These are phyloP conservation scores for Eulemur albifrons DNA, from an alignment of 2,797 vertebrate species.

Conservation along the genomic window DNA sequence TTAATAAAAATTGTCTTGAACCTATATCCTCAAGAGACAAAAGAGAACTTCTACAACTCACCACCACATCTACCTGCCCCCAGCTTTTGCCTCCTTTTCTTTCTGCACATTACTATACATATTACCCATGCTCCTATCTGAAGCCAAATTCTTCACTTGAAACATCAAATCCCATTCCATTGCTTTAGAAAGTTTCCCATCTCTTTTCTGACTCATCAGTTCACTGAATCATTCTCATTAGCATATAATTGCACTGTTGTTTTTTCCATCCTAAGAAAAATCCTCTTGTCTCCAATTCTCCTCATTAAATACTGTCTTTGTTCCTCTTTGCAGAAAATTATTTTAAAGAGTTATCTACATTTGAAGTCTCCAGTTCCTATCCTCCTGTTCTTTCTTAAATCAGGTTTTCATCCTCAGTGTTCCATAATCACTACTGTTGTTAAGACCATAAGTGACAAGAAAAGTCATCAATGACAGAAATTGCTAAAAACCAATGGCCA, in stretches of 20 bases:
- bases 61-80: background rate
- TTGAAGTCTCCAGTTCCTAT: background rate
- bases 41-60: background rate
- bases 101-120: background rate
- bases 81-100: background rate
- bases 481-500: background rate
- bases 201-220: background rate
- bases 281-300: background rate
- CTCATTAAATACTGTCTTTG: background rate
- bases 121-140: background rate
- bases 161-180: background rate
- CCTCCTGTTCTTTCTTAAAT: background rate
- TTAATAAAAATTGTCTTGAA: background rate
- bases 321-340: conserved; percentile 25
- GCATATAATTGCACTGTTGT: background rate
- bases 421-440: background rate
- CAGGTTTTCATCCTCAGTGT: background rate
- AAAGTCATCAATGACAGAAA: background rate
- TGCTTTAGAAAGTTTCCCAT: background rate
- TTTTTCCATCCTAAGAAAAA: conserved; percentile 29
- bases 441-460: background rate
- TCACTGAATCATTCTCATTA: conserved; percentile 17
- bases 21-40: background rate
- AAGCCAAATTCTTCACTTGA: background rate
- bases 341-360: background rate